A percentile compares a stretch with the other conserved stretches of the same genome.
phyloP scores from a whole-genome alignment of 2,888 invertebrate species.

The Tuberolachnus salignus region DNA sequence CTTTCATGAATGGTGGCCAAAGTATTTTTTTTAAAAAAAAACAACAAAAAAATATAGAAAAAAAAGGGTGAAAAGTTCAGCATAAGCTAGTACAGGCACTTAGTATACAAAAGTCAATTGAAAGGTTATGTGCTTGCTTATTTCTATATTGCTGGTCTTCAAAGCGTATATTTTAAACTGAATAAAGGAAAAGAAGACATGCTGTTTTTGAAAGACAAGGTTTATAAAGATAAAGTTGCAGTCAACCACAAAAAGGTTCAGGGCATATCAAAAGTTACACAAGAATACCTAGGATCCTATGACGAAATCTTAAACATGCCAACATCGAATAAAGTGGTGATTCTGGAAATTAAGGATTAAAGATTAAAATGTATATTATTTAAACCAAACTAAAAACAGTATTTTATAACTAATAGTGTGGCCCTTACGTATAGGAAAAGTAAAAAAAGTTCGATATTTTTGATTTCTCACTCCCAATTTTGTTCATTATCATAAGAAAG shows the following conservation, averaged over 20 bases:
- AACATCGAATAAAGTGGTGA: conserved; percentile 34
- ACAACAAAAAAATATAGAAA: conserved; percentile 34
- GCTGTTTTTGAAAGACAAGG: background rate
- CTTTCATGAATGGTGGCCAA: conserved; percentile 55
- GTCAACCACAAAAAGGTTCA: conserved; percentile 33
- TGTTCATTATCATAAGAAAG: too few species aligned
- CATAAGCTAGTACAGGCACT: conserved; percentile 39
- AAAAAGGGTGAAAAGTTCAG: conserved; percentile 41
- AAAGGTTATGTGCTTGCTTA: conserved; percentile 14
- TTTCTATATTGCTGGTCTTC: conserved; percentile 13
- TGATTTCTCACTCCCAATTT: too few species aligned
- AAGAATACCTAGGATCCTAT: conserved; percentile 20
- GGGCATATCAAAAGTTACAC: conserved; percentile 27
- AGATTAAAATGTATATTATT: conserved; percentile 4
- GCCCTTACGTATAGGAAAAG: too few species aligned
- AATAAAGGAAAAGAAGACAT: conserved; percentile 33
- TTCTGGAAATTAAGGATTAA: conserved; percentile 16
- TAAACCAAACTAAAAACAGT: conserved; percentile 23
- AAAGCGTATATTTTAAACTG: conserved; percentile 21
- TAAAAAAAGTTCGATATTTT: too few species aligned
- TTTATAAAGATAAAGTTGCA: conserved; percentile 18
- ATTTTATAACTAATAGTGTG: background rate
- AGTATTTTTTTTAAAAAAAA: conserved; percentile 53
- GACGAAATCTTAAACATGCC: conserved; percentile 19
- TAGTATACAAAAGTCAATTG: conserved; percentile 2